Conservation (phyloP, 2,113 vertebrate genomes). For the Aldabrachelys gigantea region DNA sequence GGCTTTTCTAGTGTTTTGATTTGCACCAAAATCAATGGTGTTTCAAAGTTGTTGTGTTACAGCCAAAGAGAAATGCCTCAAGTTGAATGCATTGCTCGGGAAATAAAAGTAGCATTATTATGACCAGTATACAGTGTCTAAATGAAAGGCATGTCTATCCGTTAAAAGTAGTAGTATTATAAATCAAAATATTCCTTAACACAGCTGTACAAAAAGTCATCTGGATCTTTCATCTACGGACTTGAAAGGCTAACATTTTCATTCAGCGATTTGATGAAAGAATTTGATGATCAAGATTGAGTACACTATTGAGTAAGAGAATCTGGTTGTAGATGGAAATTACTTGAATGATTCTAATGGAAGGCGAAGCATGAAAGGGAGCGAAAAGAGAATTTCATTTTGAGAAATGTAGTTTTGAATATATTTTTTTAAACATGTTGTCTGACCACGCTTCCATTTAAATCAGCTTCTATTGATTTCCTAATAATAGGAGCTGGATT, state of each 20-base stretch:
- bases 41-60: background rate
- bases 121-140: too few relatives aligned
- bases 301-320: background rate
- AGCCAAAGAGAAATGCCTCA: background rate
- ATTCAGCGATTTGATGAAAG: background rate
- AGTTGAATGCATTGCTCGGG: rapidly evolving
- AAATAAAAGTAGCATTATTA: background rate
- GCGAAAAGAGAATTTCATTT: background rate
- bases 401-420: background rate
- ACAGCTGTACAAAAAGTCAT: background rate
- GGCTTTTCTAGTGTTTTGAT: background rate
- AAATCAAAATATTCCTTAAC: background rate
- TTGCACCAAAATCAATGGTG: background rate
- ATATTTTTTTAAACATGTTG: background rate
- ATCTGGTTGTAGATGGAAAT: background rate
- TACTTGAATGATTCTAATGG: background rate
- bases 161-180: background rate
- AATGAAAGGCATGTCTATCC: background rate
- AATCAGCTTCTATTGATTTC: background rate
- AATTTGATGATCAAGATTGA: background rate
- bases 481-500: background rate
- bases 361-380: background rate
- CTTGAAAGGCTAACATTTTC: background rate
- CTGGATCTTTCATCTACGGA: too few relatives aligned
- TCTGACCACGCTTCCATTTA: background rate